Evolutionary conservation across 2,888 invertebrate genomes (phyloP), one percentile per base, ranked within the genome.

Genomic region (Chalcis sispes): DNA sequence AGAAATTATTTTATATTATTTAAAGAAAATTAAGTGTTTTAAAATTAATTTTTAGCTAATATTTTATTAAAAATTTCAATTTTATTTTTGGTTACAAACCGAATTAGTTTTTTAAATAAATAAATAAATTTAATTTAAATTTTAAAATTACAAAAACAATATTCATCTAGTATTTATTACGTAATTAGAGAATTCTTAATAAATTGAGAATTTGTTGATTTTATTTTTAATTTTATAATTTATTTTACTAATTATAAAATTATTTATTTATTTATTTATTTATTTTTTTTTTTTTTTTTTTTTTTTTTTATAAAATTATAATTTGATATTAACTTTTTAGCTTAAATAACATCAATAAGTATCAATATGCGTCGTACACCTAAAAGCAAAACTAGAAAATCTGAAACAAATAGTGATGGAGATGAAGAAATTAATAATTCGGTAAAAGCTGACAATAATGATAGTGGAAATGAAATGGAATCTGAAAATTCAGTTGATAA

Each of bases 341-440:
- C n/a, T n/a, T n/a, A n/a, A n/a, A n/a, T n/a, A n/a, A n/a, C n/a
- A n/a, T n/a, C n/a, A n/a, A n/a, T n/a, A n/a, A n/a, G n/a, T 20
- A 23, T 1, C 5, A 75, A 70, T 29, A 89, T 89, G 89, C 85
- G 89, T 81, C 86, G 87, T 77, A 77, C 88, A 75, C 85, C 85
- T 61, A 87, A 87, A 74, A 85, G 83, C 46, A 89, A 88, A 72
- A 83, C 83, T 54, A 85, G 82, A 74, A 86, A 86, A 81, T 86
- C 85, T 20, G 88, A 87, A 42, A 78, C 27, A 25, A 81, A 81
- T 18, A 87, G 84, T 79, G 85, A 85, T 50, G 85, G 82, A 74
- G 85, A 85, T 74, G 84, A 85, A 2, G 85, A 87, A 62, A 86
- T 85, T 83, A 85, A 86, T 87, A 86, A 85, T 86, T 88, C 82